Evolutionary conservation across 2,113 vertebrate species (phyloP), one percentile per base, ranked within the genome.

Genomic region (Entelurus aequoreus): DNA sequence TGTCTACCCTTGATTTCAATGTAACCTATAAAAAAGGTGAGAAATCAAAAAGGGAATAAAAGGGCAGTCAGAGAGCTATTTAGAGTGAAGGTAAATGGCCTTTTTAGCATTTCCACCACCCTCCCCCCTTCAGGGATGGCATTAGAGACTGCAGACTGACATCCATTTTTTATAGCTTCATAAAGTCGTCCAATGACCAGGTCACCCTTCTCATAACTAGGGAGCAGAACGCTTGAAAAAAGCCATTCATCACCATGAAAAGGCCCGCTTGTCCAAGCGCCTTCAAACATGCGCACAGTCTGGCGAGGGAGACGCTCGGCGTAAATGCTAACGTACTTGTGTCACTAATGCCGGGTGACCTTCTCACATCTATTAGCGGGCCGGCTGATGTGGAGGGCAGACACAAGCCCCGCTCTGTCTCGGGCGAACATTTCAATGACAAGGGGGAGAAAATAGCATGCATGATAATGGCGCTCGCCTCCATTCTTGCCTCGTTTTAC

Each of bases 111-210:
- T 91, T 90, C 86, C 58, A 71, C 89, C 90, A 88, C 90, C 74
- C 79, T 78, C 74, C 89, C 85, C 91, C 91, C 90, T 93, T 88
- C 89, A 85, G 87, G 68, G 72, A 90, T 98, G 95, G 95, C 96
- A 98, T 98, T 96, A 98, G 94, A 95, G 93, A 95, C 94, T 95
- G 93, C 90, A 92, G 94, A 96, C 93, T 97, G 96, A 96, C 96
- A 98, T 98, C 97, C 93, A 98, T 99, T 98, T 99, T 99, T 99
- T 99, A 98, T 99, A 95, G 94, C 96, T 97, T 98, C 96, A 98
- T 98, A 99, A 98, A 99, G 95, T 97, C 93, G 91, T 95, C 94
- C 94, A 92, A 94, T 96, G 95, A 98, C 95, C 96, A 93, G 96
- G 96, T 99, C 96, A 97, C 93, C 92, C 95, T 98, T 96, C 95